Percentiles rank a stretch among this genome's conserved stretches.
These are phyloP conservation scores for Coracias cyanogaster DNA, from an alignment of 2,797 vertebrate genomes.

Conservation along the genomic window DNA sequence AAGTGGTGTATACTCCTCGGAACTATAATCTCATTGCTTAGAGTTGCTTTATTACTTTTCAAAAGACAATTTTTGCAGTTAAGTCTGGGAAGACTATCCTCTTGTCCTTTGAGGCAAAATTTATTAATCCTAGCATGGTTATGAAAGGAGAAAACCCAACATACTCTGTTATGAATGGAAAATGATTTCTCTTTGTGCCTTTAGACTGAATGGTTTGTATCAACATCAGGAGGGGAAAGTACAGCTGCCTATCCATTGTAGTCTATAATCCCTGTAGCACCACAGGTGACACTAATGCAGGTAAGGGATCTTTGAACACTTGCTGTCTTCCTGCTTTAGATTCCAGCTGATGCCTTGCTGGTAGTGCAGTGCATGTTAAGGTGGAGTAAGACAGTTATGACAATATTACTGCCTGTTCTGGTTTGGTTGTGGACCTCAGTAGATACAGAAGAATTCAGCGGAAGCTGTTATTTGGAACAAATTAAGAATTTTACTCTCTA, in stretches of 20 bases:
- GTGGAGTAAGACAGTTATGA: neutral
- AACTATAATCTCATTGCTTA: neutral
- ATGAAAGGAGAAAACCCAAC: neutral
- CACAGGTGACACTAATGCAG: fast-evolving
- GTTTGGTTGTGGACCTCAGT: neutral
- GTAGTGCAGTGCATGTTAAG: neutral
- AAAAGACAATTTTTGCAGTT: neutral
- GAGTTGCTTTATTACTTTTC: neutral
- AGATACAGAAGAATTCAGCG: neutral
- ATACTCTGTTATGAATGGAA: neutral
- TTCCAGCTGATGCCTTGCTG: neutral
- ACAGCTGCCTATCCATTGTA: neutral
- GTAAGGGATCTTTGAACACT: neutral
- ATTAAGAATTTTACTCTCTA: neutral
- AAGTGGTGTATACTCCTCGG: neutral
- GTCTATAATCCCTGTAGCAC: neutral
- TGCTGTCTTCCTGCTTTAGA: neutral
- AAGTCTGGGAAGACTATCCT: neutral
- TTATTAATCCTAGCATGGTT: neutral
- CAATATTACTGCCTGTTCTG: neutral
- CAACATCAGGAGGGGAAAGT: neutral
- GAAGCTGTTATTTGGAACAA: neutral
- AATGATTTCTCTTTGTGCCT: neutral
- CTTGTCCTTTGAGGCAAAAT: neutral
- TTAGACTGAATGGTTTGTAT: neutral